Evolutionary conservation across 2,797 vertebrate genomes (phyloP), one percentile per base, ranked within the genome.

Genomic region (Intellagama lesueurii): DNA sequence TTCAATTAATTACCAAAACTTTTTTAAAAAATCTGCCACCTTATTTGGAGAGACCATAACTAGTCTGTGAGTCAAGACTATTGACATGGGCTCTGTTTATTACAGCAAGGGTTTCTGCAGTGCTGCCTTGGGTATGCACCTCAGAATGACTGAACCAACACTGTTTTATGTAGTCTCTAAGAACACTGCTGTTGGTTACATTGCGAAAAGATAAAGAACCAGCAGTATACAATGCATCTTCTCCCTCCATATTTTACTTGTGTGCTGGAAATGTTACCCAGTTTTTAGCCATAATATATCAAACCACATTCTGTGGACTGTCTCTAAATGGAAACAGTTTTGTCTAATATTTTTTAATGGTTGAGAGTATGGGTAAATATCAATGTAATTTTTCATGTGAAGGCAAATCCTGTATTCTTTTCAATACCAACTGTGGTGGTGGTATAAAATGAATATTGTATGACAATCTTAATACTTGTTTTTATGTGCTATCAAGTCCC

Each of bases 11-110:
- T 64, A 68, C 75, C 87, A 7, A 69, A 79, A 56, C 49, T 12
- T 85, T 93, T 75, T 40, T 72, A 64, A 86, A 91, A 91, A 89
- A 64, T 1, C 60, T 89, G 80, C 77, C 68, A 91, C 12, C 12
- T 8, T 28, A 19, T 76, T 86, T 81, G n/a, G n/a, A 0, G 0
- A 81, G 75, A 52, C 76, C 78, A 28, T 91, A 87, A 79, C 85
- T 84, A n/a, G 28, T 93, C 90, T 94, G 79, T 72, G 92, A 93
- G 80, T 89, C 90, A 94, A 84, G 69, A 64, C 69, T 70, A 26
- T 60, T 89, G 89, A 47, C 32, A 1, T 66, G 60, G 83, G n/a
- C 24, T n/a, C 68, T 60, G 22, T 83, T 94, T 44, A 83, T 91
- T 93, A 88, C 89, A 90, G 75, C n/a, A 35, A 83, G 75, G 35